These are phyloP conservation scores for Limonius californicus DNA, from an alignment of 1,140 invertebrate genomes.

Conservation along the genomic window DNA sequence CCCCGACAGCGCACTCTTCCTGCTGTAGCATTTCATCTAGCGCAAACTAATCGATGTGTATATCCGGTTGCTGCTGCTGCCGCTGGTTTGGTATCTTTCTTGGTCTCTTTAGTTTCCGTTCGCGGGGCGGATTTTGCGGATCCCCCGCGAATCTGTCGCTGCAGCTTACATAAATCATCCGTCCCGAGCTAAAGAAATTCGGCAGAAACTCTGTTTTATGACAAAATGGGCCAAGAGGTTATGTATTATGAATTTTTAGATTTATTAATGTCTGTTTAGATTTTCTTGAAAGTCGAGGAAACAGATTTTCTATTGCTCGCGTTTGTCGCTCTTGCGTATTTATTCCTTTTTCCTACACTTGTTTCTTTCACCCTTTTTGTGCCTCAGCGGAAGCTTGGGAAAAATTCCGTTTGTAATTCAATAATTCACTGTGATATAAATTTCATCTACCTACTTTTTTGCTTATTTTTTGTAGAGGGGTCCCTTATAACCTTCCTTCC, in stretches of 20 bases:
- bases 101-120: conserved; percentile 17
- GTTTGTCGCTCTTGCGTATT: not conserved
- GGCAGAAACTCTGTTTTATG: conserved; percentile 18
- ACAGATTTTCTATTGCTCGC: conserved; percentile 10
- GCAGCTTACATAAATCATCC: conserved; percentile 21
- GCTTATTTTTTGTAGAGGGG: too few species aligned
- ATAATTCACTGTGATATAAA: too few species aligned
- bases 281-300: conserved; percentile 11
- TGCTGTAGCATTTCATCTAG: conserved; percentile 15
- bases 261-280: conserved; percentile 25
- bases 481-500: too few species aligned
- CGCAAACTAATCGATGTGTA: conserved; percentile 23
- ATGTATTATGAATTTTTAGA: conserved; percentile 25
- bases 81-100: conserved; percentile 22
- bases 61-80: conserved; percentile 15
- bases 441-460: too few species aligned
- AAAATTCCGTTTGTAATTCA: too few species aligned
- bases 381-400: too few species aligned
- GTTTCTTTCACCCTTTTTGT: too few species aligned
- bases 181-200: conserved; percentile 15
- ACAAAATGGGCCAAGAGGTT: conserved; percentile 18
- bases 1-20: not conserved
- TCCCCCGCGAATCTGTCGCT: conserved; percentile 15
- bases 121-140: conserved; percentile 21
- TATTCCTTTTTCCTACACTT: not conserved